Evolutionary conservation across 1,140 invertebrate genomes (phyloP).

Genomic region (Bilobella aurantiaca): DNA sequence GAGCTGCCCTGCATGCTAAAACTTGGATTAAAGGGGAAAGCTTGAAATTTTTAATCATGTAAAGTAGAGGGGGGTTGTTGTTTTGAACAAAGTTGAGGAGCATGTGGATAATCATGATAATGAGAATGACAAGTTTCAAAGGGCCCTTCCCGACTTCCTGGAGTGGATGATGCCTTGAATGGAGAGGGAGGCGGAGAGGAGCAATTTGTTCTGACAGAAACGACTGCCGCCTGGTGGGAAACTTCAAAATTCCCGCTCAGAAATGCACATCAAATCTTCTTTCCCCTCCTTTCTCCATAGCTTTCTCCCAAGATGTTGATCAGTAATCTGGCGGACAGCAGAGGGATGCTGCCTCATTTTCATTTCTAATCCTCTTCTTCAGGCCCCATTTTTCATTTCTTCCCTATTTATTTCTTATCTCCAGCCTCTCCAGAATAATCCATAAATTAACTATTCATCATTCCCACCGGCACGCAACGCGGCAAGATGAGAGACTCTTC

Average conservation of each 20-base stretch:
- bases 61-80: no score
- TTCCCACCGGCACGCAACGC: neutral
- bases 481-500: neutral
- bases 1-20: no score
- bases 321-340: neutral
- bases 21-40: no score
- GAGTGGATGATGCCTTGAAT: neutral
- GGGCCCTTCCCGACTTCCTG: neutral
- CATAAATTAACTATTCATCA: constrained; percentile 7
- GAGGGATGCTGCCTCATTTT: neutral
- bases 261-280: no score
- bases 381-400: constrained; percentile 6
- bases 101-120: neutral
- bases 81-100: no score
- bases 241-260: no score
- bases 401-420: constrained; percentile 7
- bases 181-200: neutral
- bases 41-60: no score
- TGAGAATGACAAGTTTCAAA: neutral
- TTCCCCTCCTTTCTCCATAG: no score
- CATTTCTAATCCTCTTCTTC: neutral
- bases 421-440: neutral
- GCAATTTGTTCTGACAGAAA: neutral
- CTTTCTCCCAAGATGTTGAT: neutral
- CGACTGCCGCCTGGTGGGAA: no score